Evolutionary conservation across 2,888 invertebrate genomes (phyloP), one percentile per base, ranked within the genome.

Genomic region (Sussaba pulchella): DNA sequence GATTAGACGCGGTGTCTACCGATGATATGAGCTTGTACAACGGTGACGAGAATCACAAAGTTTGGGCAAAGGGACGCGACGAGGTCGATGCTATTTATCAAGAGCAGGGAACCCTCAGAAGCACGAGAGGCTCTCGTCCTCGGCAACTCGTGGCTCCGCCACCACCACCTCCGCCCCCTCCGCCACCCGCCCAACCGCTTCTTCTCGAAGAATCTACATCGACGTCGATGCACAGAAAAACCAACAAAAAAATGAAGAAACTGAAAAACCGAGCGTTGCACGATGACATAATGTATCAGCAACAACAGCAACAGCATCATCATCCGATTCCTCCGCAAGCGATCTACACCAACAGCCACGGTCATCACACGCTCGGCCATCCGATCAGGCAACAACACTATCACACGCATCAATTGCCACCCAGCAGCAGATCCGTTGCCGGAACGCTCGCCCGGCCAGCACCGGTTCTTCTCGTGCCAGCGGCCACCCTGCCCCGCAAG

Each of bases 31-130:
- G 97, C 82, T 95, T 96, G 75, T 98, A 96, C 92, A 98, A 98
- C 89, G 98, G 97, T 0, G 97, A 98, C 89, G 98, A 98, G 92
- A 98, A 98, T 91, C 98, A 98, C 92, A 98, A 98, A 92, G 96
- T 98, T 47, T 98, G 98, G 98, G 96, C 96, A 1, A 97, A 97
- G 8, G 95, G 95, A 26, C 94, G 95, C 36, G 96, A 97, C 90
- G 95, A 96, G 74, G 93, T 96, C 39, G 96, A 96, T 82, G 93
- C 94, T 79, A 94, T 95, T 12, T 97, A 97, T 88, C 97, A 97
- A 54, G 91, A 92, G 61, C 88, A 88, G 43, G 92, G 92, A 41
- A 94, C 94, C 0, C 88, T 94, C 67, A 91, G 93, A 59, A 94
- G 94, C 81, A 92, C 92, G 21, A 91, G 93, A 31, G 92, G 93